Evolutionary conservation across 2,888 invertebrate species (phyloP).

Genomic region (Xylocampa areola): DNA sequence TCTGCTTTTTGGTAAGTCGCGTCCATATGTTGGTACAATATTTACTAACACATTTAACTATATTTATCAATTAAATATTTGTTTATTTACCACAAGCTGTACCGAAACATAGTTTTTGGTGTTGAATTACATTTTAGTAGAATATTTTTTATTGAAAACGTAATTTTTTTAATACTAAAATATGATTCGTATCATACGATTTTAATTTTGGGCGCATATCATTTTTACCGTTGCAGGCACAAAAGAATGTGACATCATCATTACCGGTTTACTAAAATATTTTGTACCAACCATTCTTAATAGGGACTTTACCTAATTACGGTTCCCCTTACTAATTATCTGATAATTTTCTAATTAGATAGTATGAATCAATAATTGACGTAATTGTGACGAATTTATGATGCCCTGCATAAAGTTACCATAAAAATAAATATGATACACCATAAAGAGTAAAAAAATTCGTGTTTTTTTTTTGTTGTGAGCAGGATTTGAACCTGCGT

Average conservation of each 20-base stretch:
- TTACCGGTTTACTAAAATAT: constrained; percentile 1
- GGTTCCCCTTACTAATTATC: too few relatives aligned
- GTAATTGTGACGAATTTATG: too few relatives aligned
- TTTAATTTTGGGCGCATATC: constrained; percentile 2
- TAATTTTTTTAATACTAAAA: constrained; percentile 12
- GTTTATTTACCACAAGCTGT: not conserved
- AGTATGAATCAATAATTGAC: not conserved
- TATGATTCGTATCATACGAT: not conserved
- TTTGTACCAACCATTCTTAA: too few relatives aligned
- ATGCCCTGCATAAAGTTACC: too few relatives aligned
- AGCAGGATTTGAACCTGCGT: too few relatives aligned
- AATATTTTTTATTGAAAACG: not conserved
- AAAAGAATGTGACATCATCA: constrained; percentile 31
- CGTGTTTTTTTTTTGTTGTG: too few relatives aligned
- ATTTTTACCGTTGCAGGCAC: constrained; percentile 17
- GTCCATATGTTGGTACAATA: constrained; percentile 67
- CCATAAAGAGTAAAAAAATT: too few relatives aligned
- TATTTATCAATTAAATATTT: constrained; percentile 61
- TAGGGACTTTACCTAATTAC: too few relatives aligned
- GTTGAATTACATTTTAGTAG: not conserved
- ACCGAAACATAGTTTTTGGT: not conserved
- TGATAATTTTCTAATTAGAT: not conserved
- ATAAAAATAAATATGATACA: too few relatives aligned
- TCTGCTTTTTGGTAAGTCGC: constrained; percentile 88
- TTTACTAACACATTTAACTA: constrained; percentile 42